Evolutionary conservation across 2,888 invertebrate species (phyloP).

Genomic region (Marasmarcha lunaedactyla): DNA sequence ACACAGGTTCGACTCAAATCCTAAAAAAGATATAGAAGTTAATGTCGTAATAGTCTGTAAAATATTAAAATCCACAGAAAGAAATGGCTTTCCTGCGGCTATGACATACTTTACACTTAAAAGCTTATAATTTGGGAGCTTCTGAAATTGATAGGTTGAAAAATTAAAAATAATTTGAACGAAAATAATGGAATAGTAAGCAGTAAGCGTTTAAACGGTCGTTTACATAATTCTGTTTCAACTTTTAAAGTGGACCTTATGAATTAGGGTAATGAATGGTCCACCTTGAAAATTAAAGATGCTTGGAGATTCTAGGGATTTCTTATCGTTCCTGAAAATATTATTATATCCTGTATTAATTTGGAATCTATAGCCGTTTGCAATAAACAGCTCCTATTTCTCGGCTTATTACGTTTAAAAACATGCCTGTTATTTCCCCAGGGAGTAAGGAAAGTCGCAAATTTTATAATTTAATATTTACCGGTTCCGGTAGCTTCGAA

Average conservation of each 20-base stretch:
- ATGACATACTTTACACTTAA: conserved; percentile 35
- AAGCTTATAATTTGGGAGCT: conserved; percentile 41
- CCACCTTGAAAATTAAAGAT: no score
- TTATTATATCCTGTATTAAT: background rate
- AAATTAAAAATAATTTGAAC: conserved; percentile 6
- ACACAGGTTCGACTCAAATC: no score
- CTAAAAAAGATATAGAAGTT: no score
- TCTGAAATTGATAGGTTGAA: conserved; percentile 23
- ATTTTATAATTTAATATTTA: conserved; percentile 64
- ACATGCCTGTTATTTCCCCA: conserved; percentile 56
- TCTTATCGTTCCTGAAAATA: background rate
- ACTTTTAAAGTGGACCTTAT: no score
- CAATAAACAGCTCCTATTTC: background rate
- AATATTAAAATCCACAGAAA: no score
- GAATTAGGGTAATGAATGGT: no score
- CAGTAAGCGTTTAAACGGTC: no score
- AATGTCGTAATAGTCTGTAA: no score
- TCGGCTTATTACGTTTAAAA: conserved; percentile 50
- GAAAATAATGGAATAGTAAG: background rate
- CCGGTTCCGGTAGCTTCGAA: conserved; percentile 41
- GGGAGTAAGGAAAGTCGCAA: conserved; percentile 49
- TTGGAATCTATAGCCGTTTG: no score
- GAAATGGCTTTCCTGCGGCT: conserved; percentile 31
- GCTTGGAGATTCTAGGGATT: background rate
- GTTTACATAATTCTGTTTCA: no score